A percentile compares a stretch with the other conserved stretches of the same genome.
These are phyloP conservation scores for Phenganax subtilis DNA, from an alignment of 92 coral and sea anemone genomes.

Conservation along the genomic window DNA sequence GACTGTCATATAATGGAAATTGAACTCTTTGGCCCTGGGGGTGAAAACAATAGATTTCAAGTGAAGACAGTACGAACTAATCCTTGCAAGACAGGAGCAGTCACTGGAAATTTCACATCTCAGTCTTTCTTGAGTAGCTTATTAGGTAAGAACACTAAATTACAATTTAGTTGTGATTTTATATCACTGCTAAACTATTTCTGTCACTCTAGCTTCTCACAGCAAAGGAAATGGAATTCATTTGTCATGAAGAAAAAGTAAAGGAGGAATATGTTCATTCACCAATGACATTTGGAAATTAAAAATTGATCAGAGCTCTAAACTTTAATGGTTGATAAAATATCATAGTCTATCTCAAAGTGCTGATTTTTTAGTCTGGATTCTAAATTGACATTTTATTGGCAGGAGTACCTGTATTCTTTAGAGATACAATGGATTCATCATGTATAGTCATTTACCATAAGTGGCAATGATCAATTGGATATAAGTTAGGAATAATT, in stretches of 20 bases:
- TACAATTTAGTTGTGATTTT: background rate
- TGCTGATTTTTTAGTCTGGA: too few species aligned
- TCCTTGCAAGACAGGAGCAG: constrained; percentile 63
- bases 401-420: too few species aligned
- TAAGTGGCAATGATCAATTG: too few species aligned
- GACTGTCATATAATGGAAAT: constrained; percentile 69
- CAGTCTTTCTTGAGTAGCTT: constrained; percentile 72
- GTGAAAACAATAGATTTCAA: constrained; percentile 54
- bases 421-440: too few species aligned
- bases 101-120: constrained; percentile 79
- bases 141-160: constrained; percentile 45
- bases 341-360: too few species aligned
- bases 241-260: background rate
- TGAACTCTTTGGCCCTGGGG: constrained; percentile 73
- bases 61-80: constrained; percentile 70
- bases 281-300: too few species aligned
- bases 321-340: background rate
- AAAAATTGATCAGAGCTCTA: background rate
- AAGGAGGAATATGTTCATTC: too few species aligned
- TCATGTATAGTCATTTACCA: too few species aligned
- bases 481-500: too few species aligned
- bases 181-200: background rate
- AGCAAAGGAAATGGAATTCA: constrained; percentile 28
- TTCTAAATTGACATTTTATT: too few species aligned
- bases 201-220: constrained; percentile 19